Base-by-base conservation (phyloP, 2,888 invertebrate species). In the Folsomia candida region DNA sequence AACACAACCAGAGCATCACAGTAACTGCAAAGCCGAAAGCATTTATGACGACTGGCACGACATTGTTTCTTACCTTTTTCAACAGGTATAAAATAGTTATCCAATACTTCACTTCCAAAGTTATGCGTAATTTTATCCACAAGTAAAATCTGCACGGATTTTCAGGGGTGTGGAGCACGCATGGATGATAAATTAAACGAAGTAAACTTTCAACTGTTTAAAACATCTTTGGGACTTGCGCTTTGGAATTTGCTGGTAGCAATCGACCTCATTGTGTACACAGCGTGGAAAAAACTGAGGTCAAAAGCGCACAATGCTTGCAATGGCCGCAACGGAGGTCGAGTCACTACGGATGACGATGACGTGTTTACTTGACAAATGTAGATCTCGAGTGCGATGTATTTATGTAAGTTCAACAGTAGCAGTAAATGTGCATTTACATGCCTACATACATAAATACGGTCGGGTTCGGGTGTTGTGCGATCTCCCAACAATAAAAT, bases 21-120 rank as follows among this genome's bases (percentile, higher is more conserved):
- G 62, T 66, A 73, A 71, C 59, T 73, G 73, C 73, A 71, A 68
- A 71, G 71, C 73, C 61, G 73, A 73, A 63, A 73, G 69, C 63
- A 71, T 73, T 66, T 73, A 73, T 29, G 73, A 73, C 58, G 71
- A 73, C 58, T 73, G 70, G 71, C 69, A 71, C 67, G 71, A 71
- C 51, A 67, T 70, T 68, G 70, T 64, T 20, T 72, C 67, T 57
- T 71, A 69, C 65, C 69, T 71, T 47, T 74, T 71, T 27, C 64
- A 71, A 18, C 58, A 72, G 69, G 72, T 71, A 26, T 51, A 25
- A 6, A 0, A 27, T 29, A n/a, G n/a, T 26, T 26, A 2, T 29
- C 29, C 9, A 29, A 29, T 62, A 62, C 11, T 37, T 14, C 37
- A 37, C 4, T 9, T 37, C 14, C 37, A 37, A 37, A 37, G 4